Percentiles rank a stretch among this genome's conserved stretches.
Evolutionary conservation across 2,797 vertebrate genomes (phyloP).

Genomic region (Rhinophrynus dorsalis): DNA sequence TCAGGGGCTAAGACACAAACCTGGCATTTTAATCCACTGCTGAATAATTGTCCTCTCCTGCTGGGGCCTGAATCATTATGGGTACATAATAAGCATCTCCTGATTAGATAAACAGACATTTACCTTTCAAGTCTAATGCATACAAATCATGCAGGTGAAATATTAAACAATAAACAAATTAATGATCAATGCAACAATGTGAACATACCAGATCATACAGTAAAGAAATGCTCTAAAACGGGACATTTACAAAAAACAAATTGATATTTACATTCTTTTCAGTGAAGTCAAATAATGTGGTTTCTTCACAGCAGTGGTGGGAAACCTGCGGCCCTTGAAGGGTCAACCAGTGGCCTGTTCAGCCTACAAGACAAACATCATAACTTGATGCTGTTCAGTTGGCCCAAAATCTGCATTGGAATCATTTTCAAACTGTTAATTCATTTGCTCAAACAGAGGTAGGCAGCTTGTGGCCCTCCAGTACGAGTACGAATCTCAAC

Average conservation of each 20-base stretch:
- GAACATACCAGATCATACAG: neutral
- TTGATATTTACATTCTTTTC: conserved; percentile 13
- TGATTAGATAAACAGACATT: no score
- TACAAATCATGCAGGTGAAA: no score
- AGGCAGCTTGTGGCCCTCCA: no score
- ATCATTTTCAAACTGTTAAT: neutral
- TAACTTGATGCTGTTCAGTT: conserved; percentile 1
- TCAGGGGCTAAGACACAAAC: no score
- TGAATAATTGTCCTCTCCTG: no score
- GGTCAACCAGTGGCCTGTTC: conserved; percentile 3
- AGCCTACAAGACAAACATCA: conserved; percentile 8
- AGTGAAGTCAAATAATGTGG: conserved; percentile 10
- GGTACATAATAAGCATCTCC: no score
- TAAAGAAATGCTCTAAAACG: neutral
- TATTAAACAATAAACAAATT: no score
- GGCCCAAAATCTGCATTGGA: neutral
- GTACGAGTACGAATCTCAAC: no score
- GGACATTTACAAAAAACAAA: neutral
- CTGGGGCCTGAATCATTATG: no score
- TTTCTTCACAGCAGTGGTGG: conserved; percentile 9
- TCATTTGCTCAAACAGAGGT: no score
- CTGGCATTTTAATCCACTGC: no score
- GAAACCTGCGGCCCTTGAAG: conserved; percentile 12
- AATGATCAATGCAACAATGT: neutral
- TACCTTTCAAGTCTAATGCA: no score